phyloP scores from a whole-genome alignment of 35 echinoderm and acorn worm species.

The Diadema setosum region DNA sequence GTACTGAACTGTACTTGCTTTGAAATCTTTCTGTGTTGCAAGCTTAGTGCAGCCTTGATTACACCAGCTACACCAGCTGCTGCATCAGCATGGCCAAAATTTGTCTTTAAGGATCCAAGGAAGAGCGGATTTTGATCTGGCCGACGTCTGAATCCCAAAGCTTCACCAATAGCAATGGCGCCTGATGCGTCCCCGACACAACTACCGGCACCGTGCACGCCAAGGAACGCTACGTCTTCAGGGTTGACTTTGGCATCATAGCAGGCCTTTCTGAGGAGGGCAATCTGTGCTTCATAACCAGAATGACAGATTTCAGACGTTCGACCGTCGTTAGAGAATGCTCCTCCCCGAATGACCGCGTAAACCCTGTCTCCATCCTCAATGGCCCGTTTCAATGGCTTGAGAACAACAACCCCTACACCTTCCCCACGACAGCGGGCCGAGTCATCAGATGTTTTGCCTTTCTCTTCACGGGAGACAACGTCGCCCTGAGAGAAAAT shows the following conservation, averaged over 20 bases:
- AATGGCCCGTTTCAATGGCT: slow-evolving; percentile 74
- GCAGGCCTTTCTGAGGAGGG: slow-evolving; percentile 74
- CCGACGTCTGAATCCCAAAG: slow-evolving; percentile 49
- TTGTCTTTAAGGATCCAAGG: slow-evolving; percentile 87
- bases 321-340: slow-evolving; percentile 80
- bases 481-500: slow-evolving; percentile 96
- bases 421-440: slow-evolving; percentile 94
- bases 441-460: slow-evolving; percentile 86
- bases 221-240: slow-evolving; percentile 77
- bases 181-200: slow-evolving; percentile 83
- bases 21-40: slow-evolving; percentile 79
- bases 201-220: slow-evolving; percentile 87
- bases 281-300: slow-evolving; percentile 78
- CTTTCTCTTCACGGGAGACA: slow-evolving; percentile 86
- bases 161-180: slow-evolving; percentile 89
- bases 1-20: slow-evolving; percentile 91
- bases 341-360: slow-evolving; percentile 83
- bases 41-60: slow-evolving; percentile 81
- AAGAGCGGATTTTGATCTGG: slow-evolving; percentile 78
- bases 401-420: slow-evolving; percentile 73
- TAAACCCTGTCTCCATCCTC: slow-evolving; percentile 94
- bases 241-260: slow-evolving; percentile 39
- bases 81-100: slow-evolving; percentile 86
- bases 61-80: slow-evolving; percentile 84
- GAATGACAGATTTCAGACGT: slow-evolving; percentile 87